Evolutionary conservation across 2,113 vertebrate species (phyloP).

Genomic region (Austrofundulus limnaeus): DNA sequence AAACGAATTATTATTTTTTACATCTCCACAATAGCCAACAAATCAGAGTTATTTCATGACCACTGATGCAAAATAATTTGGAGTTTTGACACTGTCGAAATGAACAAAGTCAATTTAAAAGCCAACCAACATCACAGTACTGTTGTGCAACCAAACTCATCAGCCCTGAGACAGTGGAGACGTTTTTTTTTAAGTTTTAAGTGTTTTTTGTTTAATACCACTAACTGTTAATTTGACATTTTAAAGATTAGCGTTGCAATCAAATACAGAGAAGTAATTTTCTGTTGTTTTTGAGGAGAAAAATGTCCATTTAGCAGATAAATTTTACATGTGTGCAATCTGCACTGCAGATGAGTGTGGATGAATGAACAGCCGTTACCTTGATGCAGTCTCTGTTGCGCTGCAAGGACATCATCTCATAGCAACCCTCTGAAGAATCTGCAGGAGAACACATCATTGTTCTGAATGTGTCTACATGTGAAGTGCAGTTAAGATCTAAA

Average conservation of each 20-base stretch:
- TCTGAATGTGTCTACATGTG: background rate
- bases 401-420: constrained; percentile 67
- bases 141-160: background rate
- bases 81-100: background rate
- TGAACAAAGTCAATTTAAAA: background rate
- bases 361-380: constrained; percentile 45
- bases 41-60: background rate
- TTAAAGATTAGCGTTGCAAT: too few species aligned
- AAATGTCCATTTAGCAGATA: too few species aligned
- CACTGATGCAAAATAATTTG: background rate
- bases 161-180: background rate
- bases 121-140: background rate
- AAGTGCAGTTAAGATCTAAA: background rate
- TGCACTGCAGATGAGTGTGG: too few species aligned
- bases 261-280: too few species aligned
- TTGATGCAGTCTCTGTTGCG: constrained; percentile 25
- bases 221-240: too few species aligned
- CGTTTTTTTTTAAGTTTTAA: background rate
- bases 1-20: background rate
- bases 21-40: too few species aligned
- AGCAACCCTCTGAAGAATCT: constrained; percentile 46
- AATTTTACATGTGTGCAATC: too few species aligned
- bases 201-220: too few species aligned
- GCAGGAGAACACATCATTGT: constrained; percentile 8
- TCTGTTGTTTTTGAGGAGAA: too few species aligned